Evolutionary conservation across 1,140 invertebrate genomes (phyloP), one percentile per base, ranked within the genome.

Genomic region (Delia radicum): DNA sequence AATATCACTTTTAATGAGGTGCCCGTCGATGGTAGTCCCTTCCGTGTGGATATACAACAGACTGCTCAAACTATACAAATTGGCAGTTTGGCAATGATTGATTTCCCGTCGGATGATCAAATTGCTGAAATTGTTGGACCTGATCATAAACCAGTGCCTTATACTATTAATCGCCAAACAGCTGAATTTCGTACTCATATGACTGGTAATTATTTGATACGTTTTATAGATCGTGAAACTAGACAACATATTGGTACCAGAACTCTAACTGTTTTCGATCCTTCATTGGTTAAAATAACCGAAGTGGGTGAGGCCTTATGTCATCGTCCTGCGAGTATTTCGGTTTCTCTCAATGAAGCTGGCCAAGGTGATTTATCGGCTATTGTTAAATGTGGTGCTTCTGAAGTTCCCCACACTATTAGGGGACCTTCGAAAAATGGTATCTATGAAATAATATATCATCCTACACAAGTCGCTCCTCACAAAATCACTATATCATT

Each of bases 1-100:
- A 97, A 96, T 80, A 97, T 99, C 75, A 96, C 94, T 8, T 99
- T 99, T 87, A 99, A 99, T 81, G 96, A 98, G 77, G 94, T 97
- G 81, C 90, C 94, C 74, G 94, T 98, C 10, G 94, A 94, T 78
- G 95, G 95, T 26, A 96, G 94, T 87, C 96, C 96, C 21, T 97
- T 97, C 86, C 92, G 94, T 76, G 91, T 99, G 94, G 79, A 99
- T 92, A 89, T 99, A 93, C 81, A 98, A 89, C 85, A 99, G 88
- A 78, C 98, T 93, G 87, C 89, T 3, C 89, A 89, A 61, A 88
- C 89, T 75, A 88, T 90, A 71, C 89, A 90, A 80, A 89, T 90
- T 8, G 89, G 89, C 83, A 87, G 89, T 24, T 78, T 88, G 78
- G 89, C 89, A 1, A 87, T 88, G 62, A 87, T 90, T n/a, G 89